phyloP scores from a whole-genome alignment of 1,140 invertebrate genomes.

The Gyrodactylus salaris region DNA sequence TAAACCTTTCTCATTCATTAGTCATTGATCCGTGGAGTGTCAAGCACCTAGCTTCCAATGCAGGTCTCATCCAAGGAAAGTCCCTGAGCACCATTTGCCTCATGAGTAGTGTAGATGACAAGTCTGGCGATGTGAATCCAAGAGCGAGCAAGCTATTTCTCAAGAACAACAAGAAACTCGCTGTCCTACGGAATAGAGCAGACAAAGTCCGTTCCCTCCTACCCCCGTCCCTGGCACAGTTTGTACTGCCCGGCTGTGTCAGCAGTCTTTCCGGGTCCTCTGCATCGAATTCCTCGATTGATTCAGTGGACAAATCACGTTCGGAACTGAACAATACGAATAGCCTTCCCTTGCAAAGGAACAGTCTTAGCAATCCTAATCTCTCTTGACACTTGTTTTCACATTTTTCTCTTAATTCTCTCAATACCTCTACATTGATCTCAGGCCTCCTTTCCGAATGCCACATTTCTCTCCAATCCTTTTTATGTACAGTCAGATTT shows the following conservation, averaged over 20 bases:
- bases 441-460: too few relatives aligned
- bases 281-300: not conserved
- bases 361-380: too few relatives aligned
- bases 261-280: not conserved
- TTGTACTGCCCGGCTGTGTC: not conserved
- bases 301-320: too few relatives aligned
- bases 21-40: not conserved
- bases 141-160: not conserved
- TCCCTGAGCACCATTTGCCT: not conserved
- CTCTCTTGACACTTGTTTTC: too few relatives aligned
- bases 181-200: not conserved
- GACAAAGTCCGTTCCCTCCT: constrained; percentile 1
- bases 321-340: too few relatives aligned
- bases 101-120: not conserved
- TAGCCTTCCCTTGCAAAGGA: too few relatives aligned
- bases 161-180: not conserved
- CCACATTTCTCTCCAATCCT: too few relatives aligned
- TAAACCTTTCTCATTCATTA: too few relatives aligned
- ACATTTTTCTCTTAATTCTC: too few relatives aligned
- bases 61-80: not conserved
- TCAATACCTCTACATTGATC: too few relatives aligned
- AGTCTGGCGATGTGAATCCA: not conserved
- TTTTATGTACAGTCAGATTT: too few relatives aligned
- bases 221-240: not conserved
- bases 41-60: not conserved